Base-by-base conservation (phyloP, 2,113 vertebrate genomes). In the Anarrhichthys ocellatus region DNA sequence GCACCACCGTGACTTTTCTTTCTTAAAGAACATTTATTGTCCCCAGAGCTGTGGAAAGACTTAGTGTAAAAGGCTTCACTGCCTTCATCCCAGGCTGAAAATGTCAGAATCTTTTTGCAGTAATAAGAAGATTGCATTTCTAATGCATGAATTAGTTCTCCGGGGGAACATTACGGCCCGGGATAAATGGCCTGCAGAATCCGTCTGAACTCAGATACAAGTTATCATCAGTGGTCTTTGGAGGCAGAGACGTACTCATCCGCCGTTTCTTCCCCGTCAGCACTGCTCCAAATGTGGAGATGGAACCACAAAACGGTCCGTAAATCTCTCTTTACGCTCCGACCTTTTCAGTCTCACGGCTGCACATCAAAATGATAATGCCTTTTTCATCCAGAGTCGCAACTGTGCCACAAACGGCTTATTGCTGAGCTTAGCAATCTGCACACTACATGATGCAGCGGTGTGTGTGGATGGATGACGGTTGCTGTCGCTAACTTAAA, bases 121-220 rank as follows among this genome's bases (percentile, higher is more conserved):
- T 1, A 34, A 34, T 34, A 34, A 34, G 5, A 34, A 34, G 34
- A 34, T 34, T 34, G 34, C 5, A 69, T 86, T 70, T 74, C 32
- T 80, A 62, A 61, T 74, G 24, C 7, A 81, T 59, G 42, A 38
- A 50, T 81, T 10, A 15, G 61, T 63, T 83, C 69, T 80, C 82
- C 42, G 4, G 65, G 65, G 40, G 40, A 42, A 40, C 38, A 9
- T 48, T 48, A 14, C 42, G 42, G 42, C 42, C 42, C 2, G 42
- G 13, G 42, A 44, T 14, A 44, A 15, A 87, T 40, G 42, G 36
- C 66, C 65, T 17, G 38, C 61, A 58, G 70, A 44, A 56, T 44
- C 13, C 56, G 40, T 78, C 61, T 81, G 63, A 73, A 78, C 62
- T 15, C 62, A 82, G 64, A 82, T n/a, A 64, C 15, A 70, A 27